These are phyloP conservation scores for Podabrus alpinus DNA, from an alignment of 2,888 invertebrate species.

Conservation along the genomic window DNA sequence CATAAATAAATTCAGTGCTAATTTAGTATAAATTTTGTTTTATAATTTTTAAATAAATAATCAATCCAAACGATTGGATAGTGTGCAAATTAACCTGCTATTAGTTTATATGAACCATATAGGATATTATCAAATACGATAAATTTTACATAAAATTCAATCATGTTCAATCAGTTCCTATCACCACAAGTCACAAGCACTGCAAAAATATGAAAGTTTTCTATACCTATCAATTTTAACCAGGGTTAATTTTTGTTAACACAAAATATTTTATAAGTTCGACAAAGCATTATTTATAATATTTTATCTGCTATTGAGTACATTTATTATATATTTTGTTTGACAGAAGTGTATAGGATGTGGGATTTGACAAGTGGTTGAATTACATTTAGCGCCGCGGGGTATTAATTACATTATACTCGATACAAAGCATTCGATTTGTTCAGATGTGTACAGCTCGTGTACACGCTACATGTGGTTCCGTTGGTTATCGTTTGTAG, in stretches of 20 bases:
- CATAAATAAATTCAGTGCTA: no score
- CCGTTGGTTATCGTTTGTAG: slow-evolving; percentile 28
- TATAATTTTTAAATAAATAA: no score
- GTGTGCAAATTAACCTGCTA: no score
- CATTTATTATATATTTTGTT: slow-evolving; percentile 20
- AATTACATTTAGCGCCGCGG: slow-evolving; percentile 41
- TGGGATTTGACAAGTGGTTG: slow-evolving; percentile 37
- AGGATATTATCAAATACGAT: no score
- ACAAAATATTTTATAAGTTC: not conserved
- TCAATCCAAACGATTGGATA: no score
- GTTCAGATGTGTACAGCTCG: slow-evolving; percentile 31
- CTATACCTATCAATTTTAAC: no score
- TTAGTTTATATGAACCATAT: no score
- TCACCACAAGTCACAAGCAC: not conserved
- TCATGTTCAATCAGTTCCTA: not conserved
- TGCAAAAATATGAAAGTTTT: not conserved
- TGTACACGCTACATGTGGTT: slow-evolving; percentile 30
- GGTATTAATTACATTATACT: slow-evolving; percentile 45
- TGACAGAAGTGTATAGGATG: slow-evolving; percentile 27
- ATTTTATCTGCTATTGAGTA: not conserved
- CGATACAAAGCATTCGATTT: slow-evolving; percentile 45
- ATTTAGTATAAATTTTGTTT: no score
- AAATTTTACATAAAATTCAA: no score
- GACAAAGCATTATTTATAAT: not conserved
- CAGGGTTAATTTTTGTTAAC: not conserved